Evolutionary conservation across 2,797 vertebrate species (phyloP).

Genomic region (Platyrinchus mystaceus): DNA sequence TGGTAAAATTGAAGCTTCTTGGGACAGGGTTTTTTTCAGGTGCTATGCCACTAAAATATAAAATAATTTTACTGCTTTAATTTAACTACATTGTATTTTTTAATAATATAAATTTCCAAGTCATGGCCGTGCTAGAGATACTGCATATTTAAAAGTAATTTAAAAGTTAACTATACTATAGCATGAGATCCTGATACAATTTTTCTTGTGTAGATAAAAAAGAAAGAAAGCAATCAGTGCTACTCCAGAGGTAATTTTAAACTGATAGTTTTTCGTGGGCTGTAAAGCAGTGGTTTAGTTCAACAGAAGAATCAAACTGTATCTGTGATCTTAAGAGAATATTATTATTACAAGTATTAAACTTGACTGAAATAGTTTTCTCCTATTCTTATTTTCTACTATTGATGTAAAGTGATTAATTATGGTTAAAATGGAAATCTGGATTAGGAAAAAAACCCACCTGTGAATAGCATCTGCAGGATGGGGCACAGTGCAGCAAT

Average conservation of each 20-base stretch:
- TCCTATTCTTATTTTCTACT: neutral
- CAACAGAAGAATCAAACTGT: neutral
- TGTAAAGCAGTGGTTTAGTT: neutral
- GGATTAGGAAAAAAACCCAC: neutral
- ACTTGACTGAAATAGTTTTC: neutral
- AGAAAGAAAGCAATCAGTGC: neutral
- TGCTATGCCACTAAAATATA: neutral
- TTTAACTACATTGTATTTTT: neutral
- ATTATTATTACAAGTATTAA: neutral
- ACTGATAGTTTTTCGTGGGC: neutral
- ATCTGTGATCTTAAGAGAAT: neutral
- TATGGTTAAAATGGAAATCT: neutral
- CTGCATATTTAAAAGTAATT: neutral
- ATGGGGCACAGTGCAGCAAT: neutral
- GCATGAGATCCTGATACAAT: fast-evolving
- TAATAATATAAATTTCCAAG: neutral
- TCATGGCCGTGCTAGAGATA: neutral
- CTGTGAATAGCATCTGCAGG: neutral
- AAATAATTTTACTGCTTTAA: neutral
- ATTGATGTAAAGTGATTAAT: neutral
- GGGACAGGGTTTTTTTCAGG: fast-evolving
- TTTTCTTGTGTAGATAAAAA: neutral
- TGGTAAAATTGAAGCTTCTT: neutral
- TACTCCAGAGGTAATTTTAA: neutral
- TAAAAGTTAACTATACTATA: neutral